Percentiles rank a stretch among this genome's conserved stretches.
Conservation (phyloP, 2,797 vertebrate genomes). For the Melanitta fusca region DNA sequence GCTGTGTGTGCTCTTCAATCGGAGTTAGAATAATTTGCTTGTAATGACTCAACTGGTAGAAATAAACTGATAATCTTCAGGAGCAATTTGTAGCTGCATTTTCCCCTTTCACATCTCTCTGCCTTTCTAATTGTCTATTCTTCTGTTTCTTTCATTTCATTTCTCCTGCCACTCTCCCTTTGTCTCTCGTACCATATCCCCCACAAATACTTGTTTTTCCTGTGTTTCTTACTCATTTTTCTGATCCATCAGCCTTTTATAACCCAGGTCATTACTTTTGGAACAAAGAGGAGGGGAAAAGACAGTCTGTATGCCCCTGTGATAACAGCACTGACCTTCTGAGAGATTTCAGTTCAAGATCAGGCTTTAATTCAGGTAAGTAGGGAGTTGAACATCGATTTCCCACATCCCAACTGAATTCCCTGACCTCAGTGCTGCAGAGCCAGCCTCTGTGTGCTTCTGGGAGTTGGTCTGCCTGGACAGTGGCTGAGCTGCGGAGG, state of each 20-base stretch:
- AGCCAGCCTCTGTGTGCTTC: background rate
- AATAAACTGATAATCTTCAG: background rate
- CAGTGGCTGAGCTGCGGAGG: background rate
- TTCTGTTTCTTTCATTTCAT: conserved; percentile 57
- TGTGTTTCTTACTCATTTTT: conserved; percentile 43
- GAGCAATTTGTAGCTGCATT: conserved; percentile 17
- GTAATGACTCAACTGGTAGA: background rate
- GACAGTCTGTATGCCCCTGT: conserved; percentile 59
- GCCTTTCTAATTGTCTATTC: conserved; percentile 62
- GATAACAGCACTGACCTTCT: conserved; percentile 62
- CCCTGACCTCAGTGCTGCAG: background rate
- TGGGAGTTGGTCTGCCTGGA: background rate
- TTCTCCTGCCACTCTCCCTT: conserved; percentile 2
- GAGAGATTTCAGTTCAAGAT: conserved; percentile 67
- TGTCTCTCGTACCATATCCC: background rate
- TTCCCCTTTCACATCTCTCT: conserved; percentile 50
- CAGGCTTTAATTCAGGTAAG: conserved; percentile 71
- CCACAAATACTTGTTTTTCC: background rate
- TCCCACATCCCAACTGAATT: conserved; percentile 58
- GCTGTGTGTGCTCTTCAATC: background rate
- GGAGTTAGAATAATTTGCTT: background rate
- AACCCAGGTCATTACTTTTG: conserved; percentile 68
- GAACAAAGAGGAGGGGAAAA: conserved; percentile 67
- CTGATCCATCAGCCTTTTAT: conserved; percentile 53
- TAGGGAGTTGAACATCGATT: conserved; percentile 61